Base-by-base conservation (phyloP, 2,888 invertebrate genomes). In the Nomada lathburiana region DNA sequence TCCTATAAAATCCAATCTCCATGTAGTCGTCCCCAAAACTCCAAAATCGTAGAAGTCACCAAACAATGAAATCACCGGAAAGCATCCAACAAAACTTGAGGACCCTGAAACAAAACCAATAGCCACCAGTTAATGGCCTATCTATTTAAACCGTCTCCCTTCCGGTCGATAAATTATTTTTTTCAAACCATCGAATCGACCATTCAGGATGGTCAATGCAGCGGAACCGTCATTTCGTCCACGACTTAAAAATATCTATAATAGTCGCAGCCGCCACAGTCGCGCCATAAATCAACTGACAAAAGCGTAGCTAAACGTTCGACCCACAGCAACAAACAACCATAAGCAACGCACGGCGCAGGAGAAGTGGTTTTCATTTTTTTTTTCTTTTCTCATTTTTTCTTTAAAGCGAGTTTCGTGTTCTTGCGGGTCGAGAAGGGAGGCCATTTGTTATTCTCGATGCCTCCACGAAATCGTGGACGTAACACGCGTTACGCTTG, bases 391-490 rank as follows among this genome's bases (percentile, higher is more conserved):
- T 36, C 16, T 29, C n/a, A 16, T 11, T 20, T 55, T n/a, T 50
- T 50, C 36, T 60, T 69, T 36, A 4, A 71, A 65, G 36, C 67
- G 29, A 52, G 44, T 52, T 63, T 70, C 80, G 65, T 63, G 62
- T 75, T 71, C 63, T 68, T 80, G 63, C 68, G 42, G 52, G 44
- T 18, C 68, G 59, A 76, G 62, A 23, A 68, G 57, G 36, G 23
- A 62, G 13, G 53, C 71, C 73, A 78, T 85, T 83, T 74, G 81
- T 86, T 86, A 85, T 85, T 75, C 80, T 68, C 59, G 64, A 65
- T 60, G 65, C 44, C 67, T 63, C 11, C 75, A 77, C 77, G 74
- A 80, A 85, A 83, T 81, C 81, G 83, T 60, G 72, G 55, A 73
- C 82, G 78, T 72, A 78, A 83, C 84, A 79, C 81, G 76, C 83